Base-by-base conservation (phyloP, 2,113 vertebrate genomes). In the Aplodontia rufa region DNA sequence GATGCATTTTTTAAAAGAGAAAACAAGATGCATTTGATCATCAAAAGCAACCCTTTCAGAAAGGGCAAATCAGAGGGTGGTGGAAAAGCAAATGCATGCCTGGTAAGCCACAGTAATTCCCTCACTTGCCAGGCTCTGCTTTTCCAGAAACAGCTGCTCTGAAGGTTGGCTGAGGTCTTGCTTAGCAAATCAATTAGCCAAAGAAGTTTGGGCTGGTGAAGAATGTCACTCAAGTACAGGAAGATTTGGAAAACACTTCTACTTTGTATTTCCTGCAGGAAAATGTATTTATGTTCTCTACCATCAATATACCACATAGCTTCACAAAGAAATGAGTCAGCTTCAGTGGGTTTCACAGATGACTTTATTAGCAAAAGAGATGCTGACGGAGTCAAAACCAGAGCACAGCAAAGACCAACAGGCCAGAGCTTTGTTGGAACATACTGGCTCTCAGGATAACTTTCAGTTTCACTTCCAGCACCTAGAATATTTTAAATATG, bases 111-210 rank as follows among this genome's bases (percentile, higher is more conserved):
- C 88, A 93, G 96, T 83, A 62, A 87, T 64, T 88, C 95, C 91
- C 76, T 89, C 28, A 19, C 55, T 95, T 68, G 74, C 94, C 92
- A 91, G 64, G 53, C 74, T 97, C 87, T 32, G 40, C 86, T 93
- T 49, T 76, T 95, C 90, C 85, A 97, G 90, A 96, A 98, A 96
- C 93, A 98, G 92, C 96, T 97, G 94, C 94, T 95, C 91, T 81
- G 69, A 95, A 95, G 93, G 85, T 96, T 97, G 97, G 88, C 95
- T 95, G 62, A 97, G 95, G 94, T 97, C 95, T 96, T 97, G 74
- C 95, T 96, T 96, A 91, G 88, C 96, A 76, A 97, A 94, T 93
- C 78, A 97, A 95, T 97, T 96, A 97, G 55, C 78, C 90, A 80
- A 75, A 95, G 88, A 92, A 74, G 85, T 95, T 94, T 71, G 69